A percentile compares a stretch with the other conserved stretches of the same genome.
phyloP scores from a whole-genome alignment of 2,797 vertebrate genomes.

The Glossophaga mutica region DNA sequence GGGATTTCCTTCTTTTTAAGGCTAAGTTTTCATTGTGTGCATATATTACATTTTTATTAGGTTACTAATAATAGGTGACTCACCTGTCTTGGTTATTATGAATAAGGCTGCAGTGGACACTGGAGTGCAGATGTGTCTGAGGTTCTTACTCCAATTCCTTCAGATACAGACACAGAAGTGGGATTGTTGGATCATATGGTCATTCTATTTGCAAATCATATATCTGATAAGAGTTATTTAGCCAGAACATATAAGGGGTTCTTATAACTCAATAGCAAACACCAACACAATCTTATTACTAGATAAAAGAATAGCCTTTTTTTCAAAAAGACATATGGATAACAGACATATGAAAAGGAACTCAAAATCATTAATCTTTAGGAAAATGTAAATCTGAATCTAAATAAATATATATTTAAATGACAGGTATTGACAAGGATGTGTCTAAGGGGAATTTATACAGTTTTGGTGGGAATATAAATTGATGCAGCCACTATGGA shows the following conservation, averaged over 20 bases:
- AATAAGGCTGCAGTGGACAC: background rate
- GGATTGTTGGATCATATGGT: background rate
- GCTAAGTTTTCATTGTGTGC: background rate
- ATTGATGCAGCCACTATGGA: background rate
- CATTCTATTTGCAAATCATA: background rate
- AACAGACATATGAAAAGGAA: background rate
- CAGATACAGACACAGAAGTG: background rate
- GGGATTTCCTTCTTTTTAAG: background rate
- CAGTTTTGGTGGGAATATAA: no score
- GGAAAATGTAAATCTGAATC: background rate
- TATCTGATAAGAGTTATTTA: background rate
- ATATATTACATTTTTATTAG: background rate
- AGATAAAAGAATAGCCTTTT: background rate
- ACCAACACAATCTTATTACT: background rate
- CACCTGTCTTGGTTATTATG: background rate
- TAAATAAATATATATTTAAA: background rate
- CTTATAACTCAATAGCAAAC: background rate
- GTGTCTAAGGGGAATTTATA: background rate
- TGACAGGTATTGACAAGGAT: background rate
- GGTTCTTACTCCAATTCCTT: background rate
- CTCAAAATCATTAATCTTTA: background rate
- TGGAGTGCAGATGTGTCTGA: background rate
- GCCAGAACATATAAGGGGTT: background rate
- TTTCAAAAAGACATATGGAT: background rate
- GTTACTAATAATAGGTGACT: background rate